Percentiles rank a stretch among this genome's conserved stretches.
phyloP scores from a whole-genome alignment of 2,888 invertebrate species.

The Ectobius pallidus region DNA sequence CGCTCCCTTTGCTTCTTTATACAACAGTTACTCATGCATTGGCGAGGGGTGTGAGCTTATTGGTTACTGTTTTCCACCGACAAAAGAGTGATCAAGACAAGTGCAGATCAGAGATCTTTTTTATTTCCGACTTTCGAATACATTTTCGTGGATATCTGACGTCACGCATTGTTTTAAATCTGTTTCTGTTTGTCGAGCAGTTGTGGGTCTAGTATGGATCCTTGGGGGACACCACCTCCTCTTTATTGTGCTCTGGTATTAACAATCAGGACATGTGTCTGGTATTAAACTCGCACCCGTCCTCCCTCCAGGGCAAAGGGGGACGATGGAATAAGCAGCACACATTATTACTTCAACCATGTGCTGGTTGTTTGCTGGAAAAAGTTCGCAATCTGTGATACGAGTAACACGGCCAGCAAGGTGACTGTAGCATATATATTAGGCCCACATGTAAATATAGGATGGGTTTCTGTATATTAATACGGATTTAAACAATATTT shows the following conservation, averaged over 20 bases:
- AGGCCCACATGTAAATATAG: too few species aligned
- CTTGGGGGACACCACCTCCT: conserved; percentile 14
- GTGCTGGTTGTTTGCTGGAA: conserved; percentile 6
- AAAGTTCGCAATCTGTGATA: neutral
- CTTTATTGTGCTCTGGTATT: conserved; percentile 27
- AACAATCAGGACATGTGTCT: conserved; percentile 25
- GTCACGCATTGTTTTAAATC: conserved; percentile 15
- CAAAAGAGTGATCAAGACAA: neutral
- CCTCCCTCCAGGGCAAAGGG: neutral
- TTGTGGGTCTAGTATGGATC: neutral
- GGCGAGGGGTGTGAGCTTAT: neutral
- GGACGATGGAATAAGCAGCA: neutral
- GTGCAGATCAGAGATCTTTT: neutral
- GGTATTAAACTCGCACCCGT: conserved; percentile 2
- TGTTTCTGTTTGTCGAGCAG: neutral
- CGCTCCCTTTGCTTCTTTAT: neutral
- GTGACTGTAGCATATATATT: too few species aligned
- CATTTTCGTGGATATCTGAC: neutral
- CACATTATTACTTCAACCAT: conserved; percentile 3
- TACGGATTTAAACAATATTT: too few species aligned
- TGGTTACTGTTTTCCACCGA: neutral
- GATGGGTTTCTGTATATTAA: too few species aligned
- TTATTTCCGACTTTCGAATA: neutral
- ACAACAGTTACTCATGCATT: neutral
- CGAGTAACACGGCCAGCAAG: too few species aligned